Conservation (phyloP, 2,888 invertebrate species). For the Dasypolia templi region DNA sequence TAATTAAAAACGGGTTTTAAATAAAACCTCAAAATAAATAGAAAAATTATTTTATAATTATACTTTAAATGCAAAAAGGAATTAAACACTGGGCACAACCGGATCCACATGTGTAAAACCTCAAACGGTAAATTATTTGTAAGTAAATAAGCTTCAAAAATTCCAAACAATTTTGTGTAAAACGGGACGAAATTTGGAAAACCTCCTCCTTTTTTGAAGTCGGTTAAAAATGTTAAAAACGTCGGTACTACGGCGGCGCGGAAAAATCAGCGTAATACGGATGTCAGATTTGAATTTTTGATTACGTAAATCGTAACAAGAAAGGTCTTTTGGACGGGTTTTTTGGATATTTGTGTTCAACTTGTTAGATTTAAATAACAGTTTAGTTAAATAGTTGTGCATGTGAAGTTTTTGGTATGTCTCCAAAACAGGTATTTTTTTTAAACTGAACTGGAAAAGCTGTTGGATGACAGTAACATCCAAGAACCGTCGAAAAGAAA, state of each 20-base stretch:
- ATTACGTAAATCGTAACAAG: conserved; percentile 79
- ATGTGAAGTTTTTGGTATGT: too few species aligned
- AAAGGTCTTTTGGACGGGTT: conserved; percentile 49
- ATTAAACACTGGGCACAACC: conserved; percentile 25
- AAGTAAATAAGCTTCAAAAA: conserved; percentile 63
- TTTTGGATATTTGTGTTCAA: conserved; percentile 36
- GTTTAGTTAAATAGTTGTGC: too few species aligned
- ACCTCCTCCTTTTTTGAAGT: too few species aligned
- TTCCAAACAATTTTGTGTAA: conserved; percentile 62
- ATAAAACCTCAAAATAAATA: conserved; percentile 29
- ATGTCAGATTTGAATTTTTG: conserved; percentile 82
- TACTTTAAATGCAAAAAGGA: conserved; percentile 53
- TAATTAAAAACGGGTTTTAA: conserved; percentile 2
- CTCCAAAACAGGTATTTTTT: too few species aligned
- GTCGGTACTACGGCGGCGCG: conserved; percentile 56
- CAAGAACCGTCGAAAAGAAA: too few species aligned
- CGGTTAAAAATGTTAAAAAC: conserved; percentile 48
- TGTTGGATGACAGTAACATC: too few species aligned
- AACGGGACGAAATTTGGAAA: conserved; percentile 61
- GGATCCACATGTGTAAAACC: conserved; percentile 50
- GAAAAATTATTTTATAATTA: conserved; percentile 39
- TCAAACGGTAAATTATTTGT: conserved; percentile 59
- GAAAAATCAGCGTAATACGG: conserved; percentile 77
- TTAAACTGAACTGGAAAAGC: too few species aligned
- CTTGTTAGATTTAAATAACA: conserved; percentile 18